phyloP scores from a whole-genome alignment of 2,888 invertebrate species.

The Orthosia gracilis region DNA sequence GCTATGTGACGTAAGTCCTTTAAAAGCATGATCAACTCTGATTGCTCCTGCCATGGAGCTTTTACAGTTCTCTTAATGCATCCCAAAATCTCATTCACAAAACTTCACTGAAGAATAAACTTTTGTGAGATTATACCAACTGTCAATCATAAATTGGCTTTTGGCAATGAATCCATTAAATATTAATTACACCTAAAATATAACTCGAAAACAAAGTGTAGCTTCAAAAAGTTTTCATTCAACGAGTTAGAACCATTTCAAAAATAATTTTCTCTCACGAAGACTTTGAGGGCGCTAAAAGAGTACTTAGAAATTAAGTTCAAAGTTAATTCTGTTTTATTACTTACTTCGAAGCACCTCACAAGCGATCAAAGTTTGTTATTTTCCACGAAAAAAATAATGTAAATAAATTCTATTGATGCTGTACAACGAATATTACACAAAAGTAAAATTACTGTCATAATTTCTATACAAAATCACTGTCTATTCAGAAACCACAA shows the following conservation, averaged over 20 bases:
- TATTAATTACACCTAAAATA: constrained; percentile 47
- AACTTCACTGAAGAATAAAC: constrained; percentile 2
- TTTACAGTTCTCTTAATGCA: not conserved
- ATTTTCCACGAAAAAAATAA: constrained; percentile 4
- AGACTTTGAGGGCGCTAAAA: constrained; percentile 38
- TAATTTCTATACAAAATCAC: constrained; percentile 31
- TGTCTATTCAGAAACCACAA: constrained; percentile 19
- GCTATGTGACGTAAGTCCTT: not conserved
- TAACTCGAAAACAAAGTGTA: constrained; percentile 36
- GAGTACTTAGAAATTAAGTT: constrained; percentile 47
- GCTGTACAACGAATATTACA: not conserved
- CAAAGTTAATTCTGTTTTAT: constrained; percentile 39
- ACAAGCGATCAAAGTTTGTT: constrained; percentile 14
- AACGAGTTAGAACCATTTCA: constrained; percentile 45
- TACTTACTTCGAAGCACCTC: constrained; percentile 29
- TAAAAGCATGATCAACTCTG: not conserved
- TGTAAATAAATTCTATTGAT: constrained; percentile 1
- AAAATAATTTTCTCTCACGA: constrained; percentile 35
- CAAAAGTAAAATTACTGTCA: constrained; percentile 5
- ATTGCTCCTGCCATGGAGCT: not conserved
- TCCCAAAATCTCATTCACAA: not conserved
- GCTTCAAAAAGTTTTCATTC: constrained; percentile 56
- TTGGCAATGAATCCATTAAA: constrained; percentile 36
- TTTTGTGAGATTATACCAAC: constrained; percentile 20
- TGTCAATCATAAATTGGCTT: constrained; percentile 33